Conservation (phyloP, 1,140 invertebrate genomes). For the Leptinotarsa lineolata region DNA sequence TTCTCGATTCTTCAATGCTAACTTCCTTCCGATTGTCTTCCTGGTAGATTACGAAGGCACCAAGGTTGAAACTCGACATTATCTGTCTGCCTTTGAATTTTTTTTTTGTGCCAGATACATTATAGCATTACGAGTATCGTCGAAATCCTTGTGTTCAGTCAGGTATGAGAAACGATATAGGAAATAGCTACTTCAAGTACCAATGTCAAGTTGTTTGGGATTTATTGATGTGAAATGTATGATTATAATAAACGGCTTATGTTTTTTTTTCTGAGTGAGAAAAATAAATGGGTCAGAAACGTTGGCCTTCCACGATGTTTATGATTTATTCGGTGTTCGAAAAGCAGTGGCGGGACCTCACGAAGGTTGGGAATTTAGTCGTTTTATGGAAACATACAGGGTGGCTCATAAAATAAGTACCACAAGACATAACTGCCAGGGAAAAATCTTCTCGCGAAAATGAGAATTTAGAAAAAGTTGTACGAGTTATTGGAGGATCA, state of each 20-base stretch:
- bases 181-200: neutral
- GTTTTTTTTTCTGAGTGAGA: neutral
- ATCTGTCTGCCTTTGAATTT: neutral
- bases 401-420: no score
- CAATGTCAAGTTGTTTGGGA: slow-evolving; percentile 14
- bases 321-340: neutral
- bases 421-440: no score
- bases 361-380: neutral
- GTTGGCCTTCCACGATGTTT: neutral
- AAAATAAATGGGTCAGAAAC: slow-evolving; percentile 1
- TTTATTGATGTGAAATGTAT: slow-evolving; percentile 2
- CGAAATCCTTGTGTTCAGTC: slow-evolving; percentile 13
- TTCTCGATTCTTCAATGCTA: slow-evolving; percentile 26
- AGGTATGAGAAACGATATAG: slow-evolving; percentile 5
- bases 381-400: no score
- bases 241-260: neutral
- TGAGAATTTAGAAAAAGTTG: no score
- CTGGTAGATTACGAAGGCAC: slow-evolving; percentile 2
- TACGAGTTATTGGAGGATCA: no score
- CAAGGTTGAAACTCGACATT: slow-evolving; percentile 4
- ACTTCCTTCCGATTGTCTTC: slow-evolving; percentile 27
- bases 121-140: neutral
- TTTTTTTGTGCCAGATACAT: neutral
- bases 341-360: neutral
- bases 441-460: no score